Evolutionary conservation across 2,888 invertebrate genomes (phyloP).

Genomic region (Terebella lapidaria): DNA sequence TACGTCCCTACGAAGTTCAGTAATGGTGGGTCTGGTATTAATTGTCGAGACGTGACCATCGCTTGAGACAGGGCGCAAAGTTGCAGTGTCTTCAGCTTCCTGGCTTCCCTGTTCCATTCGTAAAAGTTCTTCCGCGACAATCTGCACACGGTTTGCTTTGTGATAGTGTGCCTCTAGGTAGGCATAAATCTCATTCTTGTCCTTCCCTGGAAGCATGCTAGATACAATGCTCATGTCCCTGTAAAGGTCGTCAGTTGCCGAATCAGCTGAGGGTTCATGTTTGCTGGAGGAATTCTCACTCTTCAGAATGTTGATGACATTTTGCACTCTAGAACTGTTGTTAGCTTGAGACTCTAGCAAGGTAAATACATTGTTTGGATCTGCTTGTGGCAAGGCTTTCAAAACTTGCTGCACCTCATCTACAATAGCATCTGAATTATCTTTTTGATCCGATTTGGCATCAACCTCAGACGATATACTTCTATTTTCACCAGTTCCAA

Average conservation of each 20-base stretch:
- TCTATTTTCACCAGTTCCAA: no score
- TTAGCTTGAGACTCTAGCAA: background rate
- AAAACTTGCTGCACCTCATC: no score
- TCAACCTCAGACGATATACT: no score
- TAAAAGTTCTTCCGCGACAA: conserved; percentile 38
- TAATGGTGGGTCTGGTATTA: background rate
- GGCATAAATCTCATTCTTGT: conserved; percentile 44
- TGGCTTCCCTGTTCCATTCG: background rate
- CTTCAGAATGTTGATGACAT: background rate
- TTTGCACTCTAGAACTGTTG: background rate
- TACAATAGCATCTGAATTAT: no score
- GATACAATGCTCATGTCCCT: conserved; percentile 34
- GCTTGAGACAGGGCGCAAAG: no score
- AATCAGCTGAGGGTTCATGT: no score
- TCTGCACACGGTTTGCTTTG: conserved; percentile 34
- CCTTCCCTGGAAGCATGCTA: conserved; percentile 37
- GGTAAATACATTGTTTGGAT: background rate
- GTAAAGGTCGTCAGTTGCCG: conserved; percentile 34
- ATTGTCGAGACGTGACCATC: background rate
- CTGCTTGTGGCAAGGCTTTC: no score
- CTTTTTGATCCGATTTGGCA: no score
- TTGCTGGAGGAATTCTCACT: background rate
- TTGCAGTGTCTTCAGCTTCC: no score
- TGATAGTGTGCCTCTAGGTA: conserved; percentile 41
- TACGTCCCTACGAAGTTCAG: conserved; percentile 23